Evolutionary conservation across 2,888 invertebrate genomes (phyloP).

Genomic region (Beris chalybata): DNA sequence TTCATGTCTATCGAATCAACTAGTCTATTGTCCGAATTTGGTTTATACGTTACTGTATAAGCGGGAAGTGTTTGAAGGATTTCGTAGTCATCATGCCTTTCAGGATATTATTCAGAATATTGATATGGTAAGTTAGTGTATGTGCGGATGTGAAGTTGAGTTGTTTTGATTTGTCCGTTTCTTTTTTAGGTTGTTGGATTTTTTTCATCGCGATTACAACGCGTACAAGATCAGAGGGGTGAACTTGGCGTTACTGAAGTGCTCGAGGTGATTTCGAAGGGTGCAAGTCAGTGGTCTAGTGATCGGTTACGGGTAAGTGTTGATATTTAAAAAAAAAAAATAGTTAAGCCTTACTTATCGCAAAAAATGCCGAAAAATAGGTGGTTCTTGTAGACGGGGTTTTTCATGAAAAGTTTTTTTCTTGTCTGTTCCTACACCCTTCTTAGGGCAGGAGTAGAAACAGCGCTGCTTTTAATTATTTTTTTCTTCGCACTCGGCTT

Average conservation of each 20-base stretch:
- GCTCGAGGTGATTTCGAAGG: constrained; percentile 83
- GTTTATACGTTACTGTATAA: constrained; percentile 96
- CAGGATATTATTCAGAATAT: constrained; percentile 94
- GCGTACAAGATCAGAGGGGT: constrained; percentile 66
- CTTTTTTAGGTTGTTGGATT: constrained; percentile 63
- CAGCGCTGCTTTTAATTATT: no score
- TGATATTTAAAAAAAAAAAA: no score
- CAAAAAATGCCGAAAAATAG: no score
- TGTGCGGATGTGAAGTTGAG: background rate
- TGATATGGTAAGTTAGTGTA: constrained; percentile 69
- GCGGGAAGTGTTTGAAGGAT: constrained; percentile 82
- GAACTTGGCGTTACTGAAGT: constrained; percentile 87
- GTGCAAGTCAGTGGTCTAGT: constrained; percentile 90
- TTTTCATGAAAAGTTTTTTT: no score
- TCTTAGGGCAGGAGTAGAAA: no score
- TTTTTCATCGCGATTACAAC: constrained; percentile 63
- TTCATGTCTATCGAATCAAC: constrained; percentile 86
- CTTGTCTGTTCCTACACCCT: no score
- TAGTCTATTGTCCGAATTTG: constrained; percentile 86
- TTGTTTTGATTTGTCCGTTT: background rate
- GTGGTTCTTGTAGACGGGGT: no score
- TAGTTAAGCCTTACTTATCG: no score
- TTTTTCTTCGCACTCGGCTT: no score
- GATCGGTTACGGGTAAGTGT: constrained; percentile 82
- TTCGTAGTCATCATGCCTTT: constrained; percentile 85